Percentiles rank a stretch among this genome's conserved stretches.
Evolutionary conservation across 2,113 vertebrate genomes (phyloP).

Genomic region (Atherinomorus stipes): DNA sequence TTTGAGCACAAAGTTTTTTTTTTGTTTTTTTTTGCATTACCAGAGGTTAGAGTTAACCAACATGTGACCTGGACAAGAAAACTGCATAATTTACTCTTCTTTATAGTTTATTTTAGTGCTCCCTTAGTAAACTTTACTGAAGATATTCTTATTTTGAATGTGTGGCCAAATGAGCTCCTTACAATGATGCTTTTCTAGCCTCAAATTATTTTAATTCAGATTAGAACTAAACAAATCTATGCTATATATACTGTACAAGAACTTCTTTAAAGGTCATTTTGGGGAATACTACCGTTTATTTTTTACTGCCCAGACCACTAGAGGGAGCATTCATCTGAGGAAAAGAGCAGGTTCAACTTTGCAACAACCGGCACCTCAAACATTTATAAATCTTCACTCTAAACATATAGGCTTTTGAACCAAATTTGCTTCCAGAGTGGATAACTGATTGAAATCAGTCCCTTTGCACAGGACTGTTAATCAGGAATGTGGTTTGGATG

Average conservation of each 20-base stretch:
- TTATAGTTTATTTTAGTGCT: too few species aligned
- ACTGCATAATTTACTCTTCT: too few species aligned
- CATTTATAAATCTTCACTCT: conserved; percentile 27
- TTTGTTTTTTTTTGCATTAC: too few species aligned
- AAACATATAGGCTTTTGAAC: too few species aligned
- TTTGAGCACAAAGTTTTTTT: too few species aligned
- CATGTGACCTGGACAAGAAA: too few species aligned
- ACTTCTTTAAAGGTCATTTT: conserved; percentile 8
- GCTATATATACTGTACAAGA: not conserved
- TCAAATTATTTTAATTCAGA: too few species aligned
- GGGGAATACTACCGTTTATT: conserved; percentile 7
- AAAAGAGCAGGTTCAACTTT: conserved; percentile 17
- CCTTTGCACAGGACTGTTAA: not conserved
- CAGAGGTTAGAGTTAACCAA: too few species aligned
- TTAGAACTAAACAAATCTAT: not conserved
- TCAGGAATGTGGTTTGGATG: not conserved
- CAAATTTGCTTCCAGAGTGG: not conserved
- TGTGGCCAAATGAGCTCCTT: not conserved
- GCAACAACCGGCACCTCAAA: conserved; percentile 57
- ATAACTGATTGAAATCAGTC: not conserved
- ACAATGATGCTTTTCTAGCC: too few species aligned
- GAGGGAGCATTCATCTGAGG: conserved; percentile 68
- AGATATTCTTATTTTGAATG: too few species aligned
- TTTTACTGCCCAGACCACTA: conserved; percentile 64
- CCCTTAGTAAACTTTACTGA: too few species aligned